Conservation (phyloP, 2,797 vertebrate genomes). For the Mormyrus hasselquistii region DNA sequence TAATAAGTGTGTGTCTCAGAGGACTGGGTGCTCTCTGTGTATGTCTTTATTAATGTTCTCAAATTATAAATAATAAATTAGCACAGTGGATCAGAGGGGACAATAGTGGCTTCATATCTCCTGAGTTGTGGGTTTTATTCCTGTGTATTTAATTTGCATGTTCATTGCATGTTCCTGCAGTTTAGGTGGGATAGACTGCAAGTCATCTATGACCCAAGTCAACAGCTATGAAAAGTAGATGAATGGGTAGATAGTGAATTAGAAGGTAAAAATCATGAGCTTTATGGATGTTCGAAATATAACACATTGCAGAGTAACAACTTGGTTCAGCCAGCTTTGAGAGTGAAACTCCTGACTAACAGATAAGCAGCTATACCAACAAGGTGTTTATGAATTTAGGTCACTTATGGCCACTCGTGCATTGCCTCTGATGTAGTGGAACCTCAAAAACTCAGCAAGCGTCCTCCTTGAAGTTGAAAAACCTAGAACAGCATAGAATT, state of each 20-base stretch:
- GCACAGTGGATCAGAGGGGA: neutral
- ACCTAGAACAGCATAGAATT: neutral
- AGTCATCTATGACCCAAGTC: neutral
- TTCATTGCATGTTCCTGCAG: neutral
- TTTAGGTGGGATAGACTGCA: neutral
- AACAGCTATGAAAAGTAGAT: neutral
- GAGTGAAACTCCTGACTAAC: slow-evolving; percentile 23
- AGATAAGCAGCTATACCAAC: slow-evolving; percentile 22
- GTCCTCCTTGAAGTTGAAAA: neutral
- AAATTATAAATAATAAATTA: neutral
- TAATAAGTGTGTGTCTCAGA: neutral
- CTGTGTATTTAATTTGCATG: neutral
- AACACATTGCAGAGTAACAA: neutral
- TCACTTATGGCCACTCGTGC: neutral
- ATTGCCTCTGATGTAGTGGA: neutral
- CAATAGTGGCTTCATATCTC: neutral
- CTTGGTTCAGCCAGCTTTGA: neutral
- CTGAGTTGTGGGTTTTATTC: neutral
- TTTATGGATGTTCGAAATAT: neutral
- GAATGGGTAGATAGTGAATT: neutral
- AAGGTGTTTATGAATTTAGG: slow-evolving; percentile 23
- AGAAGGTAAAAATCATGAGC: neutral
- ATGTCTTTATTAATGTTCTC: neutral
- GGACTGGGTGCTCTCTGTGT: neutral
- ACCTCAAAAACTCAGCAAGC: neutral